Percentiles rank a stretch among this genome's conserved stretches.
Evolutionary conservation across 92 coral and sea anemone species (phyloP).

Genomic region (Phenganax marumi): DNA sequence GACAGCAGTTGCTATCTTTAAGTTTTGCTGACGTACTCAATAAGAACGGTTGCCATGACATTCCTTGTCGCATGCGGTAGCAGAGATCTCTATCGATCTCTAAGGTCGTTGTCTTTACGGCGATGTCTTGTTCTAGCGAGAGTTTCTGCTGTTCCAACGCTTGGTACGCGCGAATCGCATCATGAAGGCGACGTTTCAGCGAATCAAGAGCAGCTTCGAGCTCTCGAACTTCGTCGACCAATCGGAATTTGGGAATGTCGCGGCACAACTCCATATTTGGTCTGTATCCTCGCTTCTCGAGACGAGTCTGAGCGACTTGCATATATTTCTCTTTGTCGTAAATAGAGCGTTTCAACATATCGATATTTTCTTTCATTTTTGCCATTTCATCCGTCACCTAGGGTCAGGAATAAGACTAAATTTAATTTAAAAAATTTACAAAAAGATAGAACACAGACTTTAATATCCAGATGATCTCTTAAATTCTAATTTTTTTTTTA

Average conservation of each 20-base stretch:
- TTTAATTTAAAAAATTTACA: background rate
- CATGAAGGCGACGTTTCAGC: conserved; percentile 44
- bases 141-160: conserved; percentile 42
- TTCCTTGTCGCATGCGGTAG: conserved; percentile 42
- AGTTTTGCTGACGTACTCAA: conserved; percentile 25
- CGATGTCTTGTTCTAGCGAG: conserved; percentile 30
- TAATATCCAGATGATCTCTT: background rate
- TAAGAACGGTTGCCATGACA: conserved; percentile 45
- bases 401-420: background rate
- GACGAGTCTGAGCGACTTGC: conserved; percentile 48
- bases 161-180: conserved; percentile 45
- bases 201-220: conserved; percentile 49
- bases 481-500: background rate
- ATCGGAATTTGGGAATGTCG: conserved; percentile 39
- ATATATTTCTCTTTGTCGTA: conserved; percentile 47
- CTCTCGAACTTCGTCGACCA: conserved; percentile 45
- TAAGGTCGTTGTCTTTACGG: conserved; percentile 29
- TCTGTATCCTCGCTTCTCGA: conserved; percentile 42
- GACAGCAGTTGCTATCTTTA: conserved; percentile 40
- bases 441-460: background rate
- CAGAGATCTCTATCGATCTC: conserved; percentile 41
- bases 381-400: conserved; percentile 47
- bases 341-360: conserved; percentile 38
- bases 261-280: conserved; percentile 47
- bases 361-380: conserved; percentile 40